phyloP scores from a whole-genome alignment of 1,140 invertebrate species.

The Aphaenogaster rudis region DNA sequence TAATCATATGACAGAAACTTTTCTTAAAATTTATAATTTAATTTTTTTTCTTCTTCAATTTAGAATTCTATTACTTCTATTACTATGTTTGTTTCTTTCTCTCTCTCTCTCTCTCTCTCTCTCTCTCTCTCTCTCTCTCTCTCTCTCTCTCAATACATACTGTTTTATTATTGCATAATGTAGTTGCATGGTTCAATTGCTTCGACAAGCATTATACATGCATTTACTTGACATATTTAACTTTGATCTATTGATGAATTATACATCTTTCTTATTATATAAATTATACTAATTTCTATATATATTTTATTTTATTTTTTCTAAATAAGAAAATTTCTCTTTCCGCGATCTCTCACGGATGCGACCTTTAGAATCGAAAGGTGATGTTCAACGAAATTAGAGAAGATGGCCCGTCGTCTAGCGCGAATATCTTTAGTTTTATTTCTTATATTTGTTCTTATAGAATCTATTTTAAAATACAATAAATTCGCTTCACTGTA shows the following conservation, averaged over 20 bases:
- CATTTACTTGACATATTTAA: neutral
- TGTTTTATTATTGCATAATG: neutral
- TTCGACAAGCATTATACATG: neutral
- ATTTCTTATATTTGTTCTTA: neutral
- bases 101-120: neutral
- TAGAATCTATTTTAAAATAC: neutral
- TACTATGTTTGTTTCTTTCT: too few species aligned
- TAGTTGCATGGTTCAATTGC: neutral
- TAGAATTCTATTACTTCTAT: neutral
- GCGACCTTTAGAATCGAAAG: neutral
- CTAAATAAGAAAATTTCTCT: neutral
- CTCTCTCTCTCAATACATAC: neutral
- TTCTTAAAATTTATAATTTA: neutral
- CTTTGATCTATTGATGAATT: slow-evolving; percentile 9
- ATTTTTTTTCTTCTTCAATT: slow-evolving; percentile 11
- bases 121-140: neutral
- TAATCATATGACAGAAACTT: neutral
- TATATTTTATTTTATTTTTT: neutral
- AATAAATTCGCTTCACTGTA: neutral
- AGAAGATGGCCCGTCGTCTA: neutral
- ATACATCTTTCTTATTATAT: neutral
- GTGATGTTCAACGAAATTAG: neutral
- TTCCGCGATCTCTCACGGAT: neutral
- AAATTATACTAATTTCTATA: neutral
- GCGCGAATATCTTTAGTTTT: neutral